A percentile compares a stretch with the other conserved stretches of the same genome.
Conservation (phyloP, 2,797 vertebrate species). For the Gadopsis marmoratus region DNA sequence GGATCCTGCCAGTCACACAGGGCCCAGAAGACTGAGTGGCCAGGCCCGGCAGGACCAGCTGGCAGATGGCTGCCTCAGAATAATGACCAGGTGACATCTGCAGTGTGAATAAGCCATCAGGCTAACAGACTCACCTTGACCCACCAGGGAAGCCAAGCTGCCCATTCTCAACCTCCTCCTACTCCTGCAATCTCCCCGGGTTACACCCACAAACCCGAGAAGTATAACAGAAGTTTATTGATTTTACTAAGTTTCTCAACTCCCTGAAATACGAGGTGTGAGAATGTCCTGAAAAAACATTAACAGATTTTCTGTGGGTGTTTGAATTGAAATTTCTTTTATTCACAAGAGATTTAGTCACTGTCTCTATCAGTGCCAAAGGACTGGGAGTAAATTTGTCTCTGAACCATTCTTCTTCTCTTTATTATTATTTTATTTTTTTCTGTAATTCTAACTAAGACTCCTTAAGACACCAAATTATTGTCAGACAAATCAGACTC, state of each 20-base stretch:
- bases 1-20: constrained; percentile 69
- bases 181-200: constrained; percentile 45
- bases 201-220: constrained; percentile 62
- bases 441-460: constrained; percentile 29
- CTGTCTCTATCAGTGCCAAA: constrained; percentile 48
- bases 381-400: constrained; percentile 49
- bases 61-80: constrained; percentile 81
- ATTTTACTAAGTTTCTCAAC: constrained; percentile 72
- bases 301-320: constrained; percentile 77
- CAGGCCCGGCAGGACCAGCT: constrained; percentile 74
- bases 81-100: constrained; percentile 84
- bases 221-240: constrained; percentile 69
- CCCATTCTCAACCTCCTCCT: constrained; percentile 54
- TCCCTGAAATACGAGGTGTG: constrained; percentile 60
- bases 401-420: constrained; percentile 35
- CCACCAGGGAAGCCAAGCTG: constrained; percentile 69
- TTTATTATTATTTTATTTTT: neutral
- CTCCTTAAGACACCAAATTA: constrained; percentile 21
- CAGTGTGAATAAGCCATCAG: constrained; percentile 76
- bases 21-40: constrained; percentile 71
- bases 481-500: constrained; percentile 27
- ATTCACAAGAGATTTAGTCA: constrained; percentile 58
- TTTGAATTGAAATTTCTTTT: constrained; percentile 72
- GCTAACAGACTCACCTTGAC: constrained; percentile 78
- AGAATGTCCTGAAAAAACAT: constrained; percentile 64